A percentile compares a stretch with the other conserved stretches of the same genome.
phyloP scores from a whole-genome alignment of 2,888 invertebrate species.

The Drosophila multiciliata region DNA sequence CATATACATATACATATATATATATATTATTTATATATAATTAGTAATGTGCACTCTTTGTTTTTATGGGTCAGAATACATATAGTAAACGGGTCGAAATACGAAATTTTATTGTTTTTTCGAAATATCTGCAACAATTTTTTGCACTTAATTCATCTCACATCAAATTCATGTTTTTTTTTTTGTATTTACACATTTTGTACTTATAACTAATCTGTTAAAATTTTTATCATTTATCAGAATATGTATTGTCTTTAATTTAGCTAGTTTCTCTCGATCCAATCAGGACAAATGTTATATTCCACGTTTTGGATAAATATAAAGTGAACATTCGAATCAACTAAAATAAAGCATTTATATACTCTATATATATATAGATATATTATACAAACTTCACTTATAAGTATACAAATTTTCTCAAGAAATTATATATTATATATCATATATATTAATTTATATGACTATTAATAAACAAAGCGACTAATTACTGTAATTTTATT shows the following conservation, averaged over 20 bases:
- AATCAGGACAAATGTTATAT: background rate
- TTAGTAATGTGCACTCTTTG: background rate
- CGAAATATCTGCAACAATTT: background rate
- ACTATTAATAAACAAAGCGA: constrained; percentile 3
- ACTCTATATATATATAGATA: background rate
- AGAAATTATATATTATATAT: background rate
- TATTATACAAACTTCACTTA: background rate
- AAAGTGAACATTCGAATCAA: background rate
- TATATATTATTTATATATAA: constrained; percentile 3
- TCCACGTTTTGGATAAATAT: background rate
- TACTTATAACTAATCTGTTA: constrained; percentile 28
- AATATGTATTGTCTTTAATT: constrained; percentile 16
- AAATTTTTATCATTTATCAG: too few species aligned
- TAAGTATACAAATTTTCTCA: background rate
- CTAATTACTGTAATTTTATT: constrained; percentile 9
- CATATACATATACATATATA: background rate
- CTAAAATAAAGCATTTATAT: constrained; percentile 1
- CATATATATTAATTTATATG: constrained; percentile 11
- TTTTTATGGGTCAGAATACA: background rate
- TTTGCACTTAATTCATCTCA: background rate
- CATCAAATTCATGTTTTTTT: background rate
- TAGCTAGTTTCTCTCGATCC: constrained; percentile 9
- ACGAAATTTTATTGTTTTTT: constrained; percentile 8
- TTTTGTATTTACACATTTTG: constrained; percentile 1
- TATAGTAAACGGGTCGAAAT: constrained; percentile 9